These are phyloP conservation scores for Myopa tessellatipennis DNA, from an alignment of 2,888 invertebrate genomes.

Conservation along the genomic window DNA sequence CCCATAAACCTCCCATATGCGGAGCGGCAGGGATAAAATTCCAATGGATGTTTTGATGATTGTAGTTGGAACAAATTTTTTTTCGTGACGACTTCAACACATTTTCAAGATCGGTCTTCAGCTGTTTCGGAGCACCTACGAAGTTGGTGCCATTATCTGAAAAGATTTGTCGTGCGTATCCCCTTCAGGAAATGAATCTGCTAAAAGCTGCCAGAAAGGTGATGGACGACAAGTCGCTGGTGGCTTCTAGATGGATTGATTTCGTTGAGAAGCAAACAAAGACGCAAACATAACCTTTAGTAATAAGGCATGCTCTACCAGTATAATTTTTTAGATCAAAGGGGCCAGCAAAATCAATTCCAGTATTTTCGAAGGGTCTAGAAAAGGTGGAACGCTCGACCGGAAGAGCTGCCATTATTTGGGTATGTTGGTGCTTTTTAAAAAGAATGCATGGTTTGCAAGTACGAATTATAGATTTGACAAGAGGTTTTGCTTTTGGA, in stretches of 20 bases:
- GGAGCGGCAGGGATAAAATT: too few relatives aligned
- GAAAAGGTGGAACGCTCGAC: background rate
- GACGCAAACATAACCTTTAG: background rate
- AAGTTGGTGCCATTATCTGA: slow-evolving; percentile 1
- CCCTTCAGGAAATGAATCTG: background rate
- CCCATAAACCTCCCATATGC: too few relatives aligned
- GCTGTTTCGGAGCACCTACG: background rate
- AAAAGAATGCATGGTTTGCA: background rate
- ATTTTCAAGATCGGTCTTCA: background rate
- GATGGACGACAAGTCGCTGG: background rate
- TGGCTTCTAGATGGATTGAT: background rate
- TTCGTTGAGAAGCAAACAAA: slow-evolving; percentile 2
- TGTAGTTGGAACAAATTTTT: background rate
- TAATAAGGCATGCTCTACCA: background rate
- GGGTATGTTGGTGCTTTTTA: background rate
- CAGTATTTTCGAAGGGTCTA: background rate
- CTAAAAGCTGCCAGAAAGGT: background rate
- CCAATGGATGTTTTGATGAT: slow-evolving; percentile 6
- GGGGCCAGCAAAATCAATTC: background rate
- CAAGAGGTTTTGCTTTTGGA: slow-evolving; percentile 3
- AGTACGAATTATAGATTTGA: background rate
- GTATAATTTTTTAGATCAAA: background rate
- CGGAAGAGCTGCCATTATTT: background rate
- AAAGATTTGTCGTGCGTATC: background rate
- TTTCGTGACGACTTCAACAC: background rate